These are phyloP conservation scores for Sinocyclocheilus anshuiensis DNA, from an alignment of 2,113 vertebrate genomes.

Conservation along the genomic window DNA sequence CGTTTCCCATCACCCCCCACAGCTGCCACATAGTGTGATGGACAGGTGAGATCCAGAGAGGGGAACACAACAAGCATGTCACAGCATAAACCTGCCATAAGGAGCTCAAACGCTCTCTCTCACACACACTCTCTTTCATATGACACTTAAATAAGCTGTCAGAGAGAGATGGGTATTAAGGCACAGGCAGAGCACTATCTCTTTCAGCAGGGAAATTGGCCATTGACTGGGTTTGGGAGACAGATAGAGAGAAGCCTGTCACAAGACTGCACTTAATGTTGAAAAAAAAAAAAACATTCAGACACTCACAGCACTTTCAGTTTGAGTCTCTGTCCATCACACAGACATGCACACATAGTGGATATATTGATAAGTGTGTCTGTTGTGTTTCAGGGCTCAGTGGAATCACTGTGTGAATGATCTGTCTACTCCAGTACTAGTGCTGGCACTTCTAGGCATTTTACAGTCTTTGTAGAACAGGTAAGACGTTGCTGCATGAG, in stretches of 20 bases:
- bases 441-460: constrained; percentile 67
- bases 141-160: constrained; percentile 77
- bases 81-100: constrained; percentile 70
- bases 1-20: constrained; percentile 48
- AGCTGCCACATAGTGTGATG: constrained; percentile 72
- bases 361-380: constrained; percentile 42
- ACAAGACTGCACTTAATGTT: constrained; percentile 40
- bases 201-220: constrained; percentile 69
- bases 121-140: constrained; percentile 46
- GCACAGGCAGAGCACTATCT: constrained; percentile 74
- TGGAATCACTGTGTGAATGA: constrained; percentile 74
- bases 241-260: not conserved
- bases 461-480: constrained; percentile 67
- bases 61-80: constrained; percentile 75
- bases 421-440: constrained; percentile 69
- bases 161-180: constrained; percentile 78
- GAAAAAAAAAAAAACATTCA: not conserved
- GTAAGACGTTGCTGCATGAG: constrained; percentile 59
- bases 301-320: constrained; percentile 2
- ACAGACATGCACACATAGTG: not conserved
- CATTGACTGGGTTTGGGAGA: constrained; percentile 64
- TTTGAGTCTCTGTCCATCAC: constrained; percentile 28
- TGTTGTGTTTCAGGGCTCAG: constrained; percentile 70
- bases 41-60: constrained; percentile 74
- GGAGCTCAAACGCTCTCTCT: constrained; percentile 64